Conservation (phyloP, 2,797 vertebrate genomes). For the Coregonus sp. region DNA sequence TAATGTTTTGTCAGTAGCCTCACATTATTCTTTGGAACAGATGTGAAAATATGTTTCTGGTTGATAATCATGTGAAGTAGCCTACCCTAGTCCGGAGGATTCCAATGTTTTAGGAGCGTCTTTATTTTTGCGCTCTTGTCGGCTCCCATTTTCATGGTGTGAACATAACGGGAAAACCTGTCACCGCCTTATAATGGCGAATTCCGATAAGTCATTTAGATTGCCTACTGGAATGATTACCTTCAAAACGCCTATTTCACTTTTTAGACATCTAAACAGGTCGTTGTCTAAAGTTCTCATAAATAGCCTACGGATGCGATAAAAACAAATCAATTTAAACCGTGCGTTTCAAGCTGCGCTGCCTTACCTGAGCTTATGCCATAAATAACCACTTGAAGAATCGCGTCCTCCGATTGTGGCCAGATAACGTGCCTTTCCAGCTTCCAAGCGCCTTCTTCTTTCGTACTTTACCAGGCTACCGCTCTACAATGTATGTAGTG, state of each 20-base stretch:
- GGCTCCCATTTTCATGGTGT: not conserved
- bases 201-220: not conserved
- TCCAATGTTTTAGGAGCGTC: not conserved
- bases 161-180: slow-evolving; percentile 1
- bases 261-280: not conserved
- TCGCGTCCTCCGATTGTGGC: slow-evolving; percentile 37
- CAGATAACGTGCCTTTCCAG: slow-evolving; percentile 14
- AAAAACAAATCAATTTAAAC: not conserved
- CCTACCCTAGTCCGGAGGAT: not conserved
- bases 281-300: not conserved
- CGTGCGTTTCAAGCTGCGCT: not conserved
- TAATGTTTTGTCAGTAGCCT: not conserved
- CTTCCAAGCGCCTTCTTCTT: slow-evolving; percentile 3
- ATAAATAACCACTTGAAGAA: slow-evolving; percentile 19
- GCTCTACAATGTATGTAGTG: not conserved
- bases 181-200: not conserved
- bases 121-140: not conserved
- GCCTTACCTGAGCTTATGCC: slow-evolving; percentile 11
- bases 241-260: not conserved
- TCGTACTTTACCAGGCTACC: not conserved
- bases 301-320: not conserved
- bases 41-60: not conserved
- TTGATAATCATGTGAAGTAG: not conserved
- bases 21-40: not conserved
- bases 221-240: not conserved